A percentile compares a stretch with the other conserved stretches of the same genome.
phyloP scores from a whole-genome alignment of 2,113 vertebrate genomes.

The Condylura cristata region DNA sequence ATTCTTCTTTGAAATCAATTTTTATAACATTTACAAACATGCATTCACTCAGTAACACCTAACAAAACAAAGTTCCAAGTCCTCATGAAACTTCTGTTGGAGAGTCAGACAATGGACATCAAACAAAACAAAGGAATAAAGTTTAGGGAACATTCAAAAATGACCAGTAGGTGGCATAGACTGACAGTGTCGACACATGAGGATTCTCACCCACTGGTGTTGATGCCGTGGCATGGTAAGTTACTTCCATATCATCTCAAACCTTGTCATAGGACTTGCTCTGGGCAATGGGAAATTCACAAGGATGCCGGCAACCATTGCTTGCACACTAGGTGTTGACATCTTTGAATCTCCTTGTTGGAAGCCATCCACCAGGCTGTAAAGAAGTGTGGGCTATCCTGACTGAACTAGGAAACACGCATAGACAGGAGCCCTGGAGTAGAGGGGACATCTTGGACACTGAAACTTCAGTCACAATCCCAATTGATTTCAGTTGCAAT shows the following conservation, averaged over 20 bases:
- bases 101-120: not conserved
- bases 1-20: too few species aligned
- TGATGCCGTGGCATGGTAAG: not conserved
- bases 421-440: not conserved
- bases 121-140: not conserved
- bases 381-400: not conserved
- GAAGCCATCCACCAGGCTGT: not conserved
- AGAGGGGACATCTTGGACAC: not conserved
- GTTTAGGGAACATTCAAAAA: not conserved
- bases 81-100: not conserved
- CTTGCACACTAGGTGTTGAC: not conserved
- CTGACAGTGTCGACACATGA: not conserved
- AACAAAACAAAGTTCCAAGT: not conserved
- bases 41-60: not conserved
- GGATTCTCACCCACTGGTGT: not conserved
- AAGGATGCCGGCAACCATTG: not conserved
- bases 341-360: not conserved
- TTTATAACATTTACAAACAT: not conserved
- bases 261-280: not conserved
- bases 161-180: not conserved
- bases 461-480: not conserved
- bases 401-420: not conserved
- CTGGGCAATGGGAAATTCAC: not conserved
- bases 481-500: not conserved
- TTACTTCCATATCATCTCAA: not conserved